Base-by-base conservation (phyloP, 2,888 invertebrate species). In the Cordilura impudica region DNA sequence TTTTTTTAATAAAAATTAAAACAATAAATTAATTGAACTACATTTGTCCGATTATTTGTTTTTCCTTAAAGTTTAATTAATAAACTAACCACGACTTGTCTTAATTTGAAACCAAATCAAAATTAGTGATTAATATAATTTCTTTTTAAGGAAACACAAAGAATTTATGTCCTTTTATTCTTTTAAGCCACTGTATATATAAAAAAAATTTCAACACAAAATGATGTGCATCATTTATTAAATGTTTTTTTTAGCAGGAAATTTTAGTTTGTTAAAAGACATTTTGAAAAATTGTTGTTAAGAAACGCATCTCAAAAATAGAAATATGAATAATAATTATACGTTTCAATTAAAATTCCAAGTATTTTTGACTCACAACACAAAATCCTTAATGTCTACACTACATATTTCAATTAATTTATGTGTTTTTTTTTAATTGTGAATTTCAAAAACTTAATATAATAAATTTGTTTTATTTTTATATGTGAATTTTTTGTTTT, bases 291-390 rank as follows among this genome's bases (percentile, higher is more conserved):
- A 71, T 45, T 60, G 21, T n/a, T 10, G 19, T 51, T 12, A 19
- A 71, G 71, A 58, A 71, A 77, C 58, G 76, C 71, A 77, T 66
- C 35, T 16, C 35, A 56, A 56, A 49, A 31, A 56, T 26, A 29
- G 12, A 35, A 8, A 7, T 23, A 10, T 21, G 31, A 19, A 23
- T 23, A 35, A 19, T 26, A 31, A 49, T 71, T 69, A 65, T 74
- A 78, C 26, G 58, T 70, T 74, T 78, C 60, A 74, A 78, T 74
- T 78, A 60, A 74, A 73, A 74, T 74, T 78, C 69, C 73, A 78
- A 70, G 58, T 78, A 71, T 67, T 56, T 66, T 39, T 58, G 39
- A 39, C 19, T 54, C 29, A 54, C 31, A 54, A 16, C 18, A 54
- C 18, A 54, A 14, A 54, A 35, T 39, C 35, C n/a, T 39, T 31